Evolutionary conservation across 2,113 vertebrate genomes (phyloP), one percentile per base, ranked within the genome.

Genomic region (Mandrillus leucophaeus): DNA sequence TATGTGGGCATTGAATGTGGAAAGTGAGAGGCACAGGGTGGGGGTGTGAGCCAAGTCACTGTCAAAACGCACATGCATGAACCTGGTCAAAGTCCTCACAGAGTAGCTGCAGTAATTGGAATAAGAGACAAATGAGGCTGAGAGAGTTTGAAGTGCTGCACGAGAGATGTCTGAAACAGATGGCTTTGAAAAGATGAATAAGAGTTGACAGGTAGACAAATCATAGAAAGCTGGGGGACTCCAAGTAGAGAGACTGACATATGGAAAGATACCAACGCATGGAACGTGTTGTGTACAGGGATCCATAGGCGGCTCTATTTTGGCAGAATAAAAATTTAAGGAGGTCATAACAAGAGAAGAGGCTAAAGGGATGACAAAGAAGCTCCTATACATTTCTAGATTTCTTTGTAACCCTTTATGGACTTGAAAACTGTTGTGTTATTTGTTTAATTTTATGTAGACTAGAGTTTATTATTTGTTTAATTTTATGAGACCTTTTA

Each of bases 361-460:
- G 43, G 27, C 45, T 66, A 17, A 95, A 88, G 22, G 52, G 30
- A 72, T 48, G 20, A 57, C 25, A 50, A 40, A 27, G 52, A 22
- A 43, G 3, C 45, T 50, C 48, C 40, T n/a, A 38, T n/a, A 59
- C 84, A 83, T 25, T 70, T 16, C 40, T 45, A 14, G 57, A 17
- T 88, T 87, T 81, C 55, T 68, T 68, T 85, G 11, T 27, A 85
- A 17, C 12, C 52, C 70, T 84, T 82, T 22, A 57, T 8, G 72
- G 75, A 87, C 75, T 0, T 61, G 14, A 90, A 93, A 70, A 82
- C 14, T 10, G 38, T 6, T 87, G 17, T 81, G 32, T 72, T 64
- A n/a, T 78, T 75, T 94, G 48, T 89, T 95, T 91, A 81, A 72
- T 88, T 89, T 55, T 92, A 38, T 55, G 23, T 92, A 8, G 57